Evolutionary conservation across 2,888 invertebrate species (phyloP).

Genomic region (Athalia rosae): DNA sequence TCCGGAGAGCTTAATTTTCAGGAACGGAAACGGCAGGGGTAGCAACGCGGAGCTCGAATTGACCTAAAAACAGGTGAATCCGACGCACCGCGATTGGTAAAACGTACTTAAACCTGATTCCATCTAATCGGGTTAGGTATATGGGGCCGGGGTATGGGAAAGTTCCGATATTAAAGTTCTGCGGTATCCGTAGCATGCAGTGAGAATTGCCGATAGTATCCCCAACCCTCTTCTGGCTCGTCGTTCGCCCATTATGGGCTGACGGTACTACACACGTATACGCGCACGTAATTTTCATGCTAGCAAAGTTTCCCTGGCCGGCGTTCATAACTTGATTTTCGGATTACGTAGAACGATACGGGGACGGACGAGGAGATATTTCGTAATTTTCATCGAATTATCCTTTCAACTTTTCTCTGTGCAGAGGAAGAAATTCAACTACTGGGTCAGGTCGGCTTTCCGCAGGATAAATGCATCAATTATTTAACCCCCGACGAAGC

Average conservation of each 20-base stretch:
- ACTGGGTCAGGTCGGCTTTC: conserved; percentile 80
- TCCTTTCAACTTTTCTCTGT: conserved; percentile 57
- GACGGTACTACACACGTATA: too few species aligned
- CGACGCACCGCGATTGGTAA: neutral
- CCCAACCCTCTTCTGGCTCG: too few species aligned
- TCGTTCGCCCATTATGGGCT: too few species aligned
- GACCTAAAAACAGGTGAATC: conserved; percentile 14
- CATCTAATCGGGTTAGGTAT: conserved; percentile 8
- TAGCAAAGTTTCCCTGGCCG: too few species aligned
- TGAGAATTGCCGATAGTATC: too few species aligned
- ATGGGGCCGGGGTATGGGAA: neutral
- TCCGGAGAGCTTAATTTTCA: too few species aligned
- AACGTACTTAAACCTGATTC: neutral
- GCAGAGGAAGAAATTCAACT: conserved; percentile 84
- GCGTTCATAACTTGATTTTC: too few species aligned
- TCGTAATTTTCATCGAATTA: neutral
- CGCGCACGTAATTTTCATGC: too few species aligned
- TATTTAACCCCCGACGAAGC: conserved; percentile 83
- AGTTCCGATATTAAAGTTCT: too few species aligned
- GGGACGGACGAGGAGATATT: too few species aligned
- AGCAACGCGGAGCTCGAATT: conserved; percentile 2
- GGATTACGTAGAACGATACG: too few species aligned
- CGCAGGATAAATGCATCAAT: conserved; percentile 85
- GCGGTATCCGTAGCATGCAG: too few species aligned
- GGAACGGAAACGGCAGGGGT: neutral